Evolutionary conservation across 1,140 invertebrate species (phyloP).

Genomic region (Probaryconus sp.): DNA sequence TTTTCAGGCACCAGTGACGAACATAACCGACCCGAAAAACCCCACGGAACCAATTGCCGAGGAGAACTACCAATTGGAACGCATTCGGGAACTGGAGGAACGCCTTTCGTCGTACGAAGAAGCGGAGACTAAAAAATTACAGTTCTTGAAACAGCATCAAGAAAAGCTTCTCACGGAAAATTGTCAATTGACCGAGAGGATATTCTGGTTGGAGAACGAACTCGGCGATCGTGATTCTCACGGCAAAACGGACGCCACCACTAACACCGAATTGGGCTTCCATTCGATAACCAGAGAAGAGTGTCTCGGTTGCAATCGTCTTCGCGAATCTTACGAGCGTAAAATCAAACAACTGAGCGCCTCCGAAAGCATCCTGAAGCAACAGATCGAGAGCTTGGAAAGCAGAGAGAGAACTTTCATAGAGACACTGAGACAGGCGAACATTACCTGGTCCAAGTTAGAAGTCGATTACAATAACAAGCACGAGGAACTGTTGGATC

Average conservation of each 20-base stretch:
- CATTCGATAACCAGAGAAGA: conserved; percentile 24
- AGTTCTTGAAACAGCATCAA: conserved; percentile 63
- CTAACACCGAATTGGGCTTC: conserved; percentile 43
- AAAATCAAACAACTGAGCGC: conserved; percentile 48
- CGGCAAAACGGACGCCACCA: conserved; percentile 22
- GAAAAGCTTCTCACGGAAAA: conserved; percentile 70
- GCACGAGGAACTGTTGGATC: conserved; percentile 52
- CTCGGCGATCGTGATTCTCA: conserved; percentile 26
- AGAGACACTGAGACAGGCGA: conserved; percentile 75
- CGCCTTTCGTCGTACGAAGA: conserved; percentile 56
- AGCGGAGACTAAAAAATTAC: conserved; percentile 54
- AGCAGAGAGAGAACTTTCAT: conserved; percentile 74
- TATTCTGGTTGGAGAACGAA: conserved; percentile 66
- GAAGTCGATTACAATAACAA: conserved; percentile 71
- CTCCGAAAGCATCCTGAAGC: conserved; percentile 54
- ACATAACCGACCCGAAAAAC: conserved; percentile 51
- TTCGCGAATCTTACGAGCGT: conserved; percentile 51
- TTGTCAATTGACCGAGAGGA: conserved; percentile 63
- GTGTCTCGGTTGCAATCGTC: conserved; percentile 43
- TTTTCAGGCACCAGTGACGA: conserved; percentile 35
- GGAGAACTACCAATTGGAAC: conserved; percentile 54
- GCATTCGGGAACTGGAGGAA: conserved; percentile 68
- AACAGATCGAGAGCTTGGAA: conserved; percentile 72
- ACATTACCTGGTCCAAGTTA: conserved; percentile 75
- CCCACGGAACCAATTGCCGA: conserved; percentile 46